Base-by-base conservation (phyloP, 2,888 invertebrate species). In the Thysanoteuthis rhombus region DNA sequence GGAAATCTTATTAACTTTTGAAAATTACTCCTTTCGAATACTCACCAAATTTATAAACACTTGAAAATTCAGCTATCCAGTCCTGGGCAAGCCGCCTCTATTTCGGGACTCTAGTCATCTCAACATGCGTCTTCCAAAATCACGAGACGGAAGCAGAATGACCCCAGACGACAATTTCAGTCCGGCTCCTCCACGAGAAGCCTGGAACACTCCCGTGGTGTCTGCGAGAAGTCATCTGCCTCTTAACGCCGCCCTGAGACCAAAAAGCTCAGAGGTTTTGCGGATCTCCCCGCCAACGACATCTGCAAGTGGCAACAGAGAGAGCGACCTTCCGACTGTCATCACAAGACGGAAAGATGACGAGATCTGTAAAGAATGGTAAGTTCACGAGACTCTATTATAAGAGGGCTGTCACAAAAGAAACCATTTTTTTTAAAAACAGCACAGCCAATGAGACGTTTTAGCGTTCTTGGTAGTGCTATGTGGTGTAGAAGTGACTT, bases 361-460 rank as follows among this genome's bases (percentile, higher is more conserved):
- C 93, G 96, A 96, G 93, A 89, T 96, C 42, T 95, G 96, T 12
- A 96, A 96, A 93, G 96, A 96, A 93, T 96, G 96, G 96, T 96
- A 93, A 94, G 94, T 91, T n/a, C 40, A 8, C 0, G 42, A 10
- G 25, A 22, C 22, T 91, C 16, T 16, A 12, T 32, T 42, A 42
- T 42, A 42, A n/a, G n/a, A n/a, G n/a, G n/a, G n/a, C n/a, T n/a
- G n/a, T n/a, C n/a, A n/a, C n/a, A n/a, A n/a, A n/a, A n/a, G n/a
- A n/a, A n/a, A n/a, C n/a, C n/a, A n/a, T n/a, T n/a, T n/a, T n/a
- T n/a, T n/a, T n/a, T n/a, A n/a, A n/a, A n/a, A n/a, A n/a, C n/a
- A n/a, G n/a, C n/a, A n/a, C n/a, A n/a, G n/a, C n/a, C n/a, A n/a
- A n/a, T n/a, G n/a, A n/a, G n/a, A n/a, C n/a, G n/a, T n/a, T n/a